A percentile compares a stretch with the other conserved stretches of the same genome.
Conservation (phyloP, 2,888 invertebrate genomes). For the Alentia gelatinosa region DNA sequence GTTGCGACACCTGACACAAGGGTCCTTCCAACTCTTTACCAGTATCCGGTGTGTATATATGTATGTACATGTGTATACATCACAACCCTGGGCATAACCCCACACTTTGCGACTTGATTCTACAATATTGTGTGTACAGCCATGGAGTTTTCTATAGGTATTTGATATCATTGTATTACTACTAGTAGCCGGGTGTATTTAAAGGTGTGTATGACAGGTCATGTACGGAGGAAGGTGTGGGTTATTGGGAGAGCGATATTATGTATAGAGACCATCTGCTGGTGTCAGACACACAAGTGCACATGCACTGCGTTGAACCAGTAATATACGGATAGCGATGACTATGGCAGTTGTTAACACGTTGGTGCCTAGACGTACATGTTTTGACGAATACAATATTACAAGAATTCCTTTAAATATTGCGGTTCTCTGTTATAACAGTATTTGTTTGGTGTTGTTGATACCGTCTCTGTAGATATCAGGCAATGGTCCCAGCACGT, state of each 20-base stretch:
- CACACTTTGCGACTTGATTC: not conserved
- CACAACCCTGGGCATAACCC: not conserved
- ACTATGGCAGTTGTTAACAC: slow-evolving; percentile 28
- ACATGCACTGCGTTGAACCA: not conserved
- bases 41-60: slow-evolving; percentile 24
- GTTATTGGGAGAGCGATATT: not conserved
- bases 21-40: not conserved
- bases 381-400: not conserved
- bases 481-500: not conserved
- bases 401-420: slow-evolving; percentile 2
- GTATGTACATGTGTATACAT: not conserved
- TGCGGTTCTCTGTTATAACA: slow-evolving; percentile 13
- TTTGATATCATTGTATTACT: slow-evolving; percentile 18
- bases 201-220: not conserved
- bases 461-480: not conserved
- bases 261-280: not conserved
- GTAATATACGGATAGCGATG: not conserved
- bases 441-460: slow-evolving; percentile 17
- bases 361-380: slow-evolving; percentile 41
- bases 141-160: slow-evolving; percentile 11
- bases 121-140: slow-evolving; percentile 18
- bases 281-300: not conserved
- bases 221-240: not conserved
- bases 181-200: not conserved
- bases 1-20: not conserved